Conservation (phyloP, 2,113 vertebrate genomes). For the Pseudorectes ferrugineus region DNA sequence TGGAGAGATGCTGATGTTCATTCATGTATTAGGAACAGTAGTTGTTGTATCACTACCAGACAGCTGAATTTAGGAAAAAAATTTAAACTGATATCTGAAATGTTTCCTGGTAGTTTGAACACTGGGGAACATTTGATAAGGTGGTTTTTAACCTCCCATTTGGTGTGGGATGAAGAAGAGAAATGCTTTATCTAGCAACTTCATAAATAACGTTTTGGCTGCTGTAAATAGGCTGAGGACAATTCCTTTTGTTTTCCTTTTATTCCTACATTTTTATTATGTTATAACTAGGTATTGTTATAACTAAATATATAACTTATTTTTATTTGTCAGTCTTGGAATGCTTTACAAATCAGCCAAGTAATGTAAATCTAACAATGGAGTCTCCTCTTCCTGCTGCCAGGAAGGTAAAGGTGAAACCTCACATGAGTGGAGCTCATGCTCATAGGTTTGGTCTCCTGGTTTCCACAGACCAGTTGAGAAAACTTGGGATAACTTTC, state of each 20-base stretch:
- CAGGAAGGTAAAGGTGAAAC: not conserved
- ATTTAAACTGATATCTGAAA: not conserved
- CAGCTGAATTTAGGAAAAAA: not conserved
- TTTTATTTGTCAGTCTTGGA: not conserved
- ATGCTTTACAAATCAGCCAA: not conserved
- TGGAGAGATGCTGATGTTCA: not conserved
- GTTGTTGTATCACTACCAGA: not conserved
- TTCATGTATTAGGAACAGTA: not conserved
- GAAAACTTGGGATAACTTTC: not conserved
- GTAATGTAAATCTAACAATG: not conserved
- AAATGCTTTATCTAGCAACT: not conserved
- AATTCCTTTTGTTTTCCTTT: not conserved
- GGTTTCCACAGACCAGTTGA: not conserved
- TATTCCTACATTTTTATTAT: not conserved
- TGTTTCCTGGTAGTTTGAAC: not conserved
- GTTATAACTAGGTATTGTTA: not conserved
- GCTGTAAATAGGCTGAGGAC: not conserved
- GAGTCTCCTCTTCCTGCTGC: not conserved
- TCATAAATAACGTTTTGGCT: not conserved
- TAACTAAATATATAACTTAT: too few species aligned
- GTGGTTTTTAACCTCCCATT: not conserved
- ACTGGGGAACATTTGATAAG: not conserved
- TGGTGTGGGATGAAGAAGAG: not conserved
- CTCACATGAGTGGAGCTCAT: not conserved
- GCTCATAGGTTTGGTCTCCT: not conserved